Base-by-base conservation (phyloP, 2,888 invertebrate genomes). In the Ectemnius continuus region DNA sequence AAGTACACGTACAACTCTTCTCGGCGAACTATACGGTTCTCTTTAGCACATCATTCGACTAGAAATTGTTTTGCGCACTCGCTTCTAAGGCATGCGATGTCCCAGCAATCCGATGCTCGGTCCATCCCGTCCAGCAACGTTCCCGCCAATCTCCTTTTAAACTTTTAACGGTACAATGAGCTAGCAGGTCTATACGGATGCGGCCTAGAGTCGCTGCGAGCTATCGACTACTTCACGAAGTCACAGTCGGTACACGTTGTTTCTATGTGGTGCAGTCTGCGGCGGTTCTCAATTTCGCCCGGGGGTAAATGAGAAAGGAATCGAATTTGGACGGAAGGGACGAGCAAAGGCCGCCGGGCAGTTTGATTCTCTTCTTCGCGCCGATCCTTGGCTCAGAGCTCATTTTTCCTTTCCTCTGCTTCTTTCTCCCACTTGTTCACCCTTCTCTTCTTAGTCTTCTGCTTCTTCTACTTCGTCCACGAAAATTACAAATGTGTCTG, bases 311-410 rank as follows among this genome's bases (percentile, higher is more conserved):
- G 67, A 58, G 46, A 61, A 67, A 36, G 48, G 72, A 70, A 73
- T 72, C 70, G 70, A 60, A 72, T 71, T 69, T 77, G 73, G 72
- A 82, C 80, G 75, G 81, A 82, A 75, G 77, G 76, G 70, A 81
- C 14, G 81, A 83, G 83, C 83, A 75, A 81, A 70, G 65, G 76
- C 71, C 77, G 77, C 66, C 76, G 80, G 80, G 75, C 13, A 20
- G 52, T 28, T 58, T 61, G 58, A 71, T 61, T 58, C 36, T 14
- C 61, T 71, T 68, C 23, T 14, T 58, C 20, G 73, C 78, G 78
- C 79, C 82, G 83, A 78, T 81, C 76, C 74, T 75, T 72, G 67
- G 61, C 67, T 74, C 69, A 76, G 67, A 66, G 46, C 61, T 14
- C 52, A 16, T 16, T 52, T 52, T 5, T 52, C 16, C 52, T 16